Evolutionary conservation across 2,888 invertebrate genomes (phyloP).

Genomic region (Cancer borealis): DNA sequence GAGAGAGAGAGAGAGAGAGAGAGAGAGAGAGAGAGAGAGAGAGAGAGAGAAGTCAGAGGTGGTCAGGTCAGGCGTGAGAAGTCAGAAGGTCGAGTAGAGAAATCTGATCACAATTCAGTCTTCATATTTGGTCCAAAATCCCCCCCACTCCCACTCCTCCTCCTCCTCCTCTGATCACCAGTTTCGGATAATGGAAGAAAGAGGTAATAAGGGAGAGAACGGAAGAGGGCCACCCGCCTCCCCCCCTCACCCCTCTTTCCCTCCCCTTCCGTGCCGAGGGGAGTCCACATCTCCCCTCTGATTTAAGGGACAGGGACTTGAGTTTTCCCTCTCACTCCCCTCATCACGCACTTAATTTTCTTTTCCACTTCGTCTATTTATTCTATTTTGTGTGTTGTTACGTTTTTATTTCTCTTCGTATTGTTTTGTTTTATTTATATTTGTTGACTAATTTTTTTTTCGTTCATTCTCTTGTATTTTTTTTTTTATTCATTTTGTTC

Average conservation of each 20-base stretch:
- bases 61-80: not conserved
- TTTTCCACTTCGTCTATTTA: constrained; percentile 10
- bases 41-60: not conserved
- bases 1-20: constrained; percentile 38
- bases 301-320: constrained; percentile 21
- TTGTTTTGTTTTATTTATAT: not conserved
- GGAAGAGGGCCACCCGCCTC: not conserved
- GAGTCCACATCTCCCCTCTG: not conserved
- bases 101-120: not conserved
- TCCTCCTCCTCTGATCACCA: not conserved
- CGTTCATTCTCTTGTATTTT: no score
- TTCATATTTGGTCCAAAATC: not conserved
- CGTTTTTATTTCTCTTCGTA: not conserved
- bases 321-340: constrained; percentile 7
- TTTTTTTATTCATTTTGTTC: not conserved
- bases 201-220: constrained; percentile 10
- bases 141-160: not conserved
- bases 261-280: not conserved
- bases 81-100: not conserved
- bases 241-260: not conserved
- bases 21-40: not conserved
- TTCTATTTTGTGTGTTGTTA: constrained; percentile 20
- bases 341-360: constrained; percentile 8
- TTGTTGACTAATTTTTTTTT: not conserved
- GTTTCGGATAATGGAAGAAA: not conserved